Evolutionary conservation across 2,888 invertebrate genomes (phyloP), one percentile per base, ranked within the genome.

Genomic region (Proisotoma minuta): DNA sequence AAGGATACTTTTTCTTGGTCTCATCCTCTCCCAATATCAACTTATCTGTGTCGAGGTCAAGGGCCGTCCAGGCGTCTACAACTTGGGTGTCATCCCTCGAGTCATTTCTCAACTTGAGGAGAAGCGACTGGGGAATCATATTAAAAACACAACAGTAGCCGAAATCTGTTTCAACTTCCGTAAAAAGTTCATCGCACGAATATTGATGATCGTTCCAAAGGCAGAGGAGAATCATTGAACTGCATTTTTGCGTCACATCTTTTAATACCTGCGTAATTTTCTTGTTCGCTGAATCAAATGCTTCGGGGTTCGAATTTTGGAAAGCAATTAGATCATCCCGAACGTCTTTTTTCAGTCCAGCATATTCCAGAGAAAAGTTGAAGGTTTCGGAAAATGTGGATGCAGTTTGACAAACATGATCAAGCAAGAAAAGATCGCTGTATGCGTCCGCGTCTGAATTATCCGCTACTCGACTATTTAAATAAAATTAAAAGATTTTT

Each of bases 161-260:
- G 76, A 90, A 90, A 73, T 91, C 91, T 0, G 91, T 90, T 62
- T 89, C 79, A 54, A 87, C 84, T 0, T 87, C 85, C 76, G 86
- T 87, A 77, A 91, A 89, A 59, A 88, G 78, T 53, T 84, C 81
- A 10, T 84, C 81, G 74, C 91, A 91, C 54, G 82, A 81, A 72
- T 83, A 81, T 0, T 71, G 73, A 10, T 79, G 80, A 0, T 84
- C 83, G 65, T 85, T 84, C 84, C 88, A 91, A 60, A 80, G 78
- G 74, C 91, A 91, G 26, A 81, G 76, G n/a, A 84, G 80, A 20
- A 91, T 75, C 85, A 90, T 86, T 72, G 88, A 85, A 12, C 81
- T 80, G 74, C 90, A 91, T 0, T 88, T 84, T 75, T 88, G 89
- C 0, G 88, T 22, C 24, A 50, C 23, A 28, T 56, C 56, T n/a